Conservation (phyloP, 1,140 invertebrate species). For the Hylaeus anthracinus region DNA sequence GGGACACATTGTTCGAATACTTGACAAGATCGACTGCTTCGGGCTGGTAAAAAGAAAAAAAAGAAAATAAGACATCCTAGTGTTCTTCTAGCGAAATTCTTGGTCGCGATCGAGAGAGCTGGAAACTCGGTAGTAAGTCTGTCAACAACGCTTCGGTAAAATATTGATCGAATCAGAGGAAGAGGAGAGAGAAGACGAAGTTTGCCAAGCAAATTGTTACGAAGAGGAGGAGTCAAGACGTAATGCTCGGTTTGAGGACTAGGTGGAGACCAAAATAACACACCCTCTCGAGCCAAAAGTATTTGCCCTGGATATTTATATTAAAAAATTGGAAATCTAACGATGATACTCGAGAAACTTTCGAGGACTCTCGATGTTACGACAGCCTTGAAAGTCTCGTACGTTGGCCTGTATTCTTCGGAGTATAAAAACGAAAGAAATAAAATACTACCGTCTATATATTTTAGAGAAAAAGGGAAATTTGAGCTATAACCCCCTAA, state of each 20-base stretch:
- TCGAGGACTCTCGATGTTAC: neutral
- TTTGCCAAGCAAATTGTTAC: neutral
- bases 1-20: neutral
- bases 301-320: neutral
- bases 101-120: neutral
- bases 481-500: no score
- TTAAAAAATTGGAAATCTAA: neutral
- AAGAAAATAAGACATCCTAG: neutral
- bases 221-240: constrained; percentile 2
- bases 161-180: neutral
- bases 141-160: neutral
- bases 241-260: neutral
- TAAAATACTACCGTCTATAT: no score
- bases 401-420: no score
- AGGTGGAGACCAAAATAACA: neutral
- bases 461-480: no score
- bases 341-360: neutral
- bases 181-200: neutral
- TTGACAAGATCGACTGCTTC: neutral
- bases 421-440: no score
- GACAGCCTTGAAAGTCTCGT: neutral
- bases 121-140: neutral
- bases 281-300: neutral
- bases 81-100: neutral
- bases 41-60: neutral